These are phyloP conservation scores for Blera fallax DNA, from an alignment of 2,888 invertebrate genomes.

Conservation along the genomic window DNA sequence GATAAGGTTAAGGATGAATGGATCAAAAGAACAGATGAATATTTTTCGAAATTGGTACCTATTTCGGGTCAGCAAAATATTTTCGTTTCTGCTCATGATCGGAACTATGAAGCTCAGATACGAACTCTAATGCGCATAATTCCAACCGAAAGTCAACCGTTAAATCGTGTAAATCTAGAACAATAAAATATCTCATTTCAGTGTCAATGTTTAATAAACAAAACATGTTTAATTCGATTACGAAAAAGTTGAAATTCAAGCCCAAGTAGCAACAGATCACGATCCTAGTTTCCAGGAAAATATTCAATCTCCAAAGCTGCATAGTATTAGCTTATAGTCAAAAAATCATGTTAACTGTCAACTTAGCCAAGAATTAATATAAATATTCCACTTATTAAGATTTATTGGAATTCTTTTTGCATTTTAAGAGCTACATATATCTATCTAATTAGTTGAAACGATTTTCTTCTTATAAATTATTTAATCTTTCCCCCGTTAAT, in stretches of 20 bases:
- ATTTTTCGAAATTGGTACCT: too few species aligned
- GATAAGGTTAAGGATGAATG: not conserved
- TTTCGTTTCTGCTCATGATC: too few species aligned
- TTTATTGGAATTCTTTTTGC: constrained; percentile 13
- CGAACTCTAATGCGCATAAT: too few species aligned
- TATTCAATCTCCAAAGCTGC: not conserved
- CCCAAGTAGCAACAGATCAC: not conserved
- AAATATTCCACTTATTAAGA: not conserved
- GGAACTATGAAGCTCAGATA: too few species aligned
- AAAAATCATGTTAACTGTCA: constrained; percentile 15
- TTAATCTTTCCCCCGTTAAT: not conserved
- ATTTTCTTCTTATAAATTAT: not conserved
- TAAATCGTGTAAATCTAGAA: not conserved
- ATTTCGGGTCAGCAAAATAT: too few species aligned
- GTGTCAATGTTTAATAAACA: not conserved
- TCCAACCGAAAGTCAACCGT: too few species aligned
- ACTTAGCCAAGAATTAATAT: not conserved
- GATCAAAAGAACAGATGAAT: too few species aligned
- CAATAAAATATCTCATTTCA: not conserved
- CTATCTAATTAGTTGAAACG: not conserved
- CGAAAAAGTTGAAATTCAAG: not conserved
- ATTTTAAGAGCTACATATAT: constrained; percentile 3
- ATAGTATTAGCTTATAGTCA: not conserved
- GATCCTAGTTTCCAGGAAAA: not conserved
- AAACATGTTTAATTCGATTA: not conserved